Base-by-base conservation (phyloP, 2,113 vertebrate species). In the Halichoeres trimaculatus region DNA sequence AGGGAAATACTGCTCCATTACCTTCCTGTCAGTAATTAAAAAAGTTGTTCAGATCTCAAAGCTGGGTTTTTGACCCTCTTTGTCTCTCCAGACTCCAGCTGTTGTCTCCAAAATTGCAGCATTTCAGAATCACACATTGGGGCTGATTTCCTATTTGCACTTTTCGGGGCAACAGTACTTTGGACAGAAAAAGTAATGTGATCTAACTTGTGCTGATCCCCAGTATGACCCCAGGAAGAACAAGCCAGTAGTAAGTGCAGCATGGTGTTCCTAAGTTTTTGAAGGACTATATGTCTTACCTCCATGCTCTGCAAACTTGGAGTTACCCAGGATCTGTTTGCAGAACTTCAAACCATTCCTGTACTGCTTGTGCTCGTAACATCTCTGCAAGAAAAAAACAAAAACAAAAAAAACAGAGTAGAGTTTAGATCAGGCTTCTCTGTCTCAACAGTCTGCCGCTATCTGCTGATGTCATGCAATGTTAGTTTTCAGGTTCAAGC, bases 281-380 rank as follows among this genome's bases (percentile, higher is more conserved):
- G 23, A 8, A 30, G 69, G 20, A 10, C 4, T 19, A 7, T 48
- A 17, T 9, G 19, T 98, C 94, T 95, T 93, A 99, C 98, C 98
- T 94, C 98, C 98, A 94, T 99, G 98, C 85, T 99, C 98, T 24
- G 97, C 95, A 93, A 99, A 99, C 89, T 99, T 99, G 54, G 98
- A 96, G 90, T 99, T 99, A 81, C 96, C 97, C 88, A 99, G 95
- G 86, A 99, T 99, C 91, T 99, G 98, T 91, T 99, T 99, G 94
- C 98, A 99, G 93, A 99, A 99, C 93, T 99, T 98, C 91, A 99
- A 92, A 68, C 98, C 98, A 92, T 99, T 99, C 95, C 97, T 96
- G 93, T 99, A 99, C 86, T 99, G 98, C 89, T 99, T 99, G 91
- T 99, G 98, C 91, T 99, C 97, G 2, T 99, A 99, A 94, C 98